A percentile compares a stretch with the other conserved stretches of the same genome.
phyloP scores from a whole-genome alignment of 2,797 vertebrate species.

The Clarias platycephalus region DNA sequence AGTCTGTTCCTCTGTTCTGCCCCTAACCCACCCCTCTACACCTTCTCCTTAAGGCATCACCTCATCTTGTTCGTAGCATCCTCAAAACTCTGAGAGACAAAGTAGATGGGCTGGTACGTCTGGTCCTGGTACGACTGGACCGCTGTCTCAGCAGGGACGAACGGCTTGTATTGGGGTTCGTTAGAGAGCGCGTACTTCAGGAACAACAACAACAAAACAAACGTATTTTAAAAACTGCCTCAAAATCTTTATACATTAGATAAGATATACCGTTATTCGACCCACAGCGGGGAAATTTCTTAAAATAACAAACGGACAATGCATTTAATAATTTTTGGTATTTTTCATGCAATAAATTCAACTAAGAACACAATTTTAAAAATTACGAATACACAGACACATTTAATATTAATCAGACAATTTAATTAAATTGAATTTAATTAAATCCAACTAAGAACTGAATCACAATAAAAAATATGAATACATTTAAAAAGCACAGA shows the following conservation, averaged over 20 bases:
- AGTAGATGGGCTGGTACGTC: slow-evolving; percentile 82
- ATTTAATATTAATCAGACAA: too few relatives aligned
- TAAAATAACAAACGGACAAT: neutral
- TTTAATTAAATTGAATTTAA: too few relatives aligned
- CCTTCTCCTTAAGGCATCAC: slow-evolving; percentile 57
- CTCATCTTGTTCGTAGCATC: slow-evolving; percentile 80
- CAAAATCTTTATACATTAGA: neutral
- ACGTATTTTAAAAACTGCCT: neutral
- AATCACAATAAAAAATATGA: neutral
- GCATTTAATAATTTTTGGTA: neutral
- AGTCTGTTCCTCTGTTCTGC: neutral
- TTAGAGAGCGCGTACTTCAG: slow-evolving; percentile 80
- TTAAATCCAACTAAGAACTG: too few relatives aligned
- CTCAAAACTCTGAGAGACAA: slow-evolving; percentile 84
- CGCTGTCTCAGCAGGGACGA: slow-evolving; percentile 77
- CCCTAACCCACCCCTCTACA: neutral
- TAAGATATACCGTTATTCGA: too few relatives aligned
- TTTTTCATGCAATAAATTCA: neutral
- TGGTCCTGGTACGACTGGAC: slow-evolving; percentile 81
- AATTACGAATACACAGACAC: too few relatives aligned
- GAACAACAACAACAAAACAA: neutral
- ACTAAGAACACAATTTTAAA: neutral
- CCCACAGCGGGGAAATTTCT: too few relatives aligned
- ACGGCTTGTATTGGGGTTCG: slow-evolving; percentile 78
- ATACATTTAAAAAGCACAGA: neutral